Evolutionary conservation across 2,888 invertebrate genomes (phyloP), one percentile per base, ranked within the genome.

Genomic region (Tetramorium bicarinatum): DNA sequence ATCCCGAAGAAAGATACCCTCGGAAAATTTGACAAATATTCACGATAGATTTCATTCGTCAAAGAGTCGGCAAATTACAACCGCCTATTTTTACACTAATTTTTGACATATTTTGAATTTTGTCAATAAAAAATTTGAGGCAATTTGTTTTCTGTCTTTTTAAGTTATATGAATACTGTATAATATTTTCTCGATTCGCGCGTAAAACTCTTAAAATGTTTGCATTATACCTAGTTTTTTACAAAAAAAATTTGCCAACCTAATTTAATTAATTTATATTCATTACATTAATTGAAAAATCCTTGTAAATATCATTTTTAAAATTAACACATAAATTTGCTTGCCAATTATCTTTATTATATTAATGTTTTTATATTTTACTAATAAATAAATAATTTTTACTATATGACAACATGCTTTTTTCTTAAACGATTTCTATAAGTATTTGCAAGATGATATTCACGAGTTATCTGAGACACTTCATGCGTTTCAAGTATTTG

Each of bases 81-180:
- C 11, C 6, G 6, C 0, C 0, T 41, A 41, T 41, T 41, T 62
- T 41, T 62, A 2, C n/a, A 61, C n/a, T 49, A n/a, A 62, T 62
- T 62, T 34, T 61, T 61, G 34, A 61, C 18, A 59, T 59, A 61
- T 61, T 61, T 61, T 34, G 4, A 61, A 34, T 61, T 34, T 61
- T 3, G 18, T 34, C 1, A 61, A 34, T 34, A 34, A 34, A 61
- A 61, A 34, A 34, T 34, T n/a, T 49, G 49, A 7, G 29, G 8
- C 2, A 29, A 29, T 29, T 59, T 59, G 0, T 59, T 29, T 59
- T 25, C 7, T 59, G 8, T 59, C 15, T 29, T 29, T 25, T 29
- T 59, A 59, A 59, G 2, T 44, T 44, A 44, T 0, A 44, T 44
- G 3, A 44, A 15, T 47, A 47, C 11, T 49, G 0, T 49, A 49